Base-by-base conservation (phyloP, 2,797 vertebrate genomes). In the Schizopygopsis malacanthus region DNA sequence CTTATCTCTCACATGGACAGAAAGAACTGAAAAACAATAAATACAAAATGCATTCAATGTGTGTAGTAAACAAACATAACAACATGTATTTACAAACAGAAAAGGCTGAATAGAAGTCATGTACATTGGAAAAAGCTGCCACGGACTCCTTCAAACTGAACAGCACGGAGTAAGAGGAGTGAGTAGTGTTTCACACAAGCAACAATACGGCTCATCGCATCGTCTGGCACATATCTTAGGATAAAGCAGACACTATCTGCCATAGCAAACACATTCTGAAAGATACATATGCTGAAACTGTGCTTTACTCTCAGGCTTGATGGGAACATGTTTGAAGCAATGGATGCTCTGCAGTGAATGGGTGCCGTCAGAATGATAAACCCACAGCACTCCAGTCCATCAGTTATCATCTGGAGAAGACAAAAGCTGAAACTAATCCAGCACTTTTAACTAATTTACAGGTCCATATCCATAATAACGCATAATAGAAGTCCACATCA, bases 11-110 rank as follows among this genome's bases (percentile, higher is more conserved):
- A 93, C 93, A 90, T 93, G 93, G 92, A 92, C 93, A 93, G 92
- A 92, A 90, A 79, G 86, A 0, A 81, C 85, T 72, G 79, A 89
- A 89, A 91, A 91, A 89, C 90, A 93, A 94, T 93, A 90, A 92
- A 88, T 82, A 28, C 86, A 22, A 87, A 84, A 83, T 52, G 18
- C 33, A 92, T 92, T 95, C 91, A 92, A 93, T 92, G 89, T 91
- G 90, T 89, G 87, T 90, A 65, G 85, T 94, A 93, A 95, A 94
- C 92, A 94, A 94, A 95, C 93, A 92, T 90, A 92, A 92, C 93
- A 94, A 94, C 89, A 89, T 90, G 90, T 95, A 95, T 95, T 93
- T 96, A 96, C 90, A 95, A 94, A 93, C 90, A 78, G 78, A 94
- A 93, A 70, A 79, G 52, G 67, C 45, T n/a, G 85, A 25, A 25